Evolutionary conservation across 1,140 invertebrate genomes (phyloP).

Genomic region (Drosophila ogumai): DNA sequence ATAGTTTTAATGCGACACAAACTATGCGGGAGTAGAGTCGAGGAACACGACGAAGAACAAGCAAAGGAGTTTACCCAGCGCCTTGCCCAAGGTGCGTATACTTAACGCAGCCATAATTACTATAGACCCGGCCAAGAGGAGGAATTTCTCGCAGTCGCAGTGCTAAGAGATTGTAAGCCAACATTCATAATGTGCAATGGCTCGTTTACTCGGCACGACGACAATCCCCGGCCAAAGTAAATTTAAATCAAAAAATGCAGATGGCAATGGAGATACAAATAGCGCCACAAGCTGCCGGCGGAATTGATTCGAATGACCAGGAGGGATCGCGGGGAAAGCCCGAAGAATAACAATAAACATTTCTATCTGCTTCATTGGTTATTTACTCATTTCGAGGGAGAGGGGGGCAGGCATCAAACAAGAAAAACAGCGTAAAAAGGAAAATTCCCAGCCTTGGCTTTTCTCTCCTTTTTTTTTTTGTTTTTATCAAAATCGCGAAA

Average conservation of each 20-base stretch:
- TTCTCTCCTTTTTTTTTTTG: neutral
- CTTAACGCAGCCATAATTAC: constrained; percentile 43
- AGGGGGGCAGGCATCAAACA: constrained; percentile 50
- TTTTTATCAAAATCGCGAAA: constrained; percentile 23
- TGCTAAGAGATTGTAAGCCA: constrained; percentile 18
- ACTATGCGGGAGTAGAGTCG: constrained; percentile 57
- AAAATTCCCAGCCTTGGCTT: constrained; percentile 34
- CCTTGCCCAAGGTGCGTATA: constrained; percentile 54
- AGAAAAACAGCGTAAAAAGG: constrained; percentile 72
- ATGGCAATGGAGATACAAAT: constrained; percentile 60
- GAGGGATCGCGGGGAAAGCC: constrained; percentile 10
- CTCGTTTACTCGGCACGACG: constrained; percentile 34
- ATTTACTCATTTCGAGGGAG: constrained; percentile 59
- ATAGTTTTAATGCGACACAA: constrained; percentile 80
- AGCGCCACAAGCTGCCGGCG: constrained; percentile 42
- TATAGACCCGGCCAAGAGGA: neutral
- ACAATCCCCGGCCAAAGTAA: constrained; percentile 28
- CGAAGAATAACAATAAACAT: constrained; percentile 81
- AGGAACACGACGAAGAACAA: constrained; percentile 21
- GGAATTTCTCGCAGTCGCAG: neutral
- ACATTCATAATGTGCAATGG: constrained; percentile 61
- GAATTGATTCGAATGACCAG: constrained; percentile 79
- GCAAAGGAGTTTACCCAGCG: constrained; percentile 5
- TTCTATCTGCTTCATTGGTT: constrained; percentile 83
- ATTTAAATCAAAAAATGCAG: constrained; percentile 49